Evolutionary conservation across 2,888 invertebrate genomes (phyloP).

Genomic region (Coelopa pilipes): DNA sequence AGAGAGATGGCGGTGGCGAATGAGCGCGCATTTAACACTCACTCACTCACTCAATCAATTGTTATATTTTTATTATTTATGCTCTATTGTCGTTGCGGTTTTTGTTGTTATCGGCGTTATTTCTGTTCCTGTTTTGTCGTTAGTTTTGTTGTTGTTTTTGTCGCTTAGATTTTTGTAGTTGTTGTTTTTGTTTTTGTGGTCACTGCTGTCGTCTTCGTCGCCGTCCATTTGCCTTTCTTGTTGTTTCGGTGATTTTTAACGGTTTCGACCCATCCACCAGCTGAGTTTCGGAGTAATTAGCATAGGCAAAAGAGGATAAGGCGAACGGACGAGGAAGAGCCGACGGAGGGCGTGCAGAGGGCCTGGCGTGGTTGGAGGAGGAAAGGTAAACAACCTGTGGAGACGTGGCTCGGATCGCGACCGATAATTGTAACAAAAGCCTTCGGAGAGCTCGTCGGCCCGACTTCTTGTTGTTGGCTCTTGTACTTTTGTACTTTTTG

Average conservation of each 20-base stretch:
- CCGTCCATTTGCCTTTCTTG: no score
- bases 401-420: background rate
- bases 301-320: no score
- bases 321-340: background rate
- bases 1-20: background rate
- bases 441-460: no score
- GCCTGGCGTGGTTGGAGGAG: background rate
- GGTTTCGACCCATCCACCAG: background rate
- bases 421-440: background rate
- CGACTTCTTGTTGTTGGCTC: no score
- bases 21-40: constrained; percentile 11
- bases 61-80: background rate
- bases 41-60: constrained; percentile 15
- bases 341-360: background rate
- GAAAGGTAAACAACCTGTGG: background rate
- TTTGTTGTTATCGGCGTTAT: background rate
- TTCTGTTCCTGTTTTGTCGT: background rate
- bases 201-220: no score
- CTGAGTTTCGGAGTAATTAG: no score
- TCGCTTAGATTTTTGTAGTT: background rate
- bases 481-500: no score
- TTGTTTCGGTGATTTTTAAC: background rate
- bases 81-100: background rate
- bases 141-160: background rate
- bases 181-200: background rate